Conservation (phyloP, 2,113 vertebrate species). For the Tilapia sparmanii region DNA sequence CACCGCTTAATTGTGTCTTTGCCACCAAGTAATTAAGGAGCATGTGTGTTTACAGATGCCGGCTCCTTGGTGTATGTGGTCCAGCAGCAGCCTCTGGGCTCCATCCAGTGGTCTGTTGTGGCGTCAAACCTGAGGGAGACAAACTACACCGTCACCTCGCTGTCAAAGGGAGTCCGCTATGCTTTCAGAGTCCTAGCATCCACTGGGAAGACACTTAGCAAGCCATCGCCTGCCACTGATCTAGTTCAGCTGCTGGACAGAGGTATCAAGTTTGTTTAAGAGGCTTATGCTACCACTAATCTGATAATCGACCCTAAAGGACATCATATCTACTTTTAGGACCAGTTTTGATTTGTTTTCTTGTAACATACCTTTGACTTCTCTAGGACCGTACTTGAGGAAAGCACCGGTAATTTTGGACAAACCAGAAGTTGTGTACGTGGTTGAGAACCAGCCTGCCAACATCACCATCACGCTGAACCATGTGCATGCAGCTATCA, state of each 20-base stretch:
- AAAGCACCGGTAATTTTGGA: constrained; percentile 83
- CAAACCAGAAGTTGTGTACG: constrained; percentile 82
- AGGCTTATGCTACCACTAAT: background rate
- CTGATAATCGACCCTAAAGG: too few relatives aligned
- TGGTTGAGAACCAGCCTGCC: constrained; percentile 83
- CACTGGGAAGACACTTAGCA: constrained; percentile 84
- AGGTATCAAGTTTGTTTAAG: constrained; percentile 58
- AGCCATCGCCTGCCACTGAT: constrained; percentile 81
- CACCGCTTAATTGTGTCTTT: background rate
- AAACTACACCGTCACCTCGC: constrained; percentile 68
- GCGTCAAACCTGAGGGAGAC: constrained; percentile 76
- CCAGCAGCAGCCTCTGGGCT: constrained; percentile 89
- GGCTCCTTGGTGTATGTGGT: constrained; percentile 79
- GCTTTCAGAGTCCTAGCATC: constrained; percentile 85
- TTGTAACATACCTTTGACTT: background rate
- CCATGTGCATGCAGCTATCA: constrained; percentile 83
- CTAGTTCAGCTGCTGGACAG: constrained; percentile 80
- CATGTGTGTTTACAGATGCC: constrained; percentile 64
- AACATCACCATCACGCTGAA: constrained; percentile 84
- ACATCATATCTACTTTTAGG: background rate
- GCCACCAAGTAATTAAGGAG: background rate
- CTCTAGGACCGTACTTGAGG: constrained; percentile 79
- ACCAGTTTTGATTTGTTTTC: background rate
- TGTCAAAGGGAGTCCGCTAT: constrained; percentile 85
- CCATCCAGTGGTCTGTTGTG: constrained; percentile 82